Conservation (phyloP, 2,113 vertebrate genomes). For the Struthidea cinerea region DNA sequence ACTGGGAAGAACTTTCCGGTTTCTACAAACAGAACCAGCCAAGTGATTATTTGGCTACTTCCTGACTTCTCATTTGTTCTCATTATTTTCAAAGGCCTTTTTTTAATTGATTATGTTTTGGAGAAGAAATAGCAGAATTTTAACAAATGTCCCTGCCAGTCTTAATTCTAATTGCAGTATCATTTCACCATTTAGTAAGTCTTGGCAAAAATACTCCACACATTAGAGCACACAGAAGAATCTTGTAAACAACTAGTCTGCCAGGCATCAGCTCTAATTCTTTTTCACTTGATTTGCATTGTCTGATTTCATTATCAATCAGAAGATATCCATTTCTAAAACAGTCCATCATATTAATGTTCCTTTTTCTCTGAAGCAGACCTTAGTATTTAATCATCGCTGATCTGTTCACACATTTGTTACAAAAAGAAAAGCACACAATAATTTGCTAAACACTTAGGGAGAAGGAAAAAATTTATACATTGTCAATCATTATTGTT, state of each 20-base stretch:
- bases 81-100: constrained; percentile 11
- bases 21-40: background rate
- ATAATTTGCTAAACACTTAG: background rate
- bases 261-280: constrained; percentile 24
- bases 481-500: fast-evolving
- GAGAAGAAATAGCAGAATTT: constrained; percentile 40
- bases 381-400: background rate
- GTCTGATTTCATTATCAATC: constrained; percentile 34
- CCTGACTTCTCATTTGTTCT: constrained; percentile 31
- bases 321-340: background rate
- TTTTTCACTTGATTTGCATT: constrained; percentile 48
- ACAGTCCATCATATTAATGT: background rate
- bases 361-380: background rate
- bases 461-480: background rate
- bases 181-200: constrained; percentile 33
- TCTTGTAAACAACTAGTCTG: constrained; percentile 18
- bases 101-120: constrained; percentile 1
- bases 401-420: background rate
- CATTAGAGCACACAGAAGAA: background rate
- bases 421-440: background rate
- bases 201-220: constrained; percentile 29
- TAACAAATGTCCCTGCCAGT: background rate
- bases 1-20: background rate
- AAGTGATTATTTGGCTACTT: constrained; percentile 19
- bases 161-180: constrained; percentile 33